phyloP scores from a whole-genome alignment of 2,888 invertebrate genomes.

The Geophilus truncorum region DNA sequence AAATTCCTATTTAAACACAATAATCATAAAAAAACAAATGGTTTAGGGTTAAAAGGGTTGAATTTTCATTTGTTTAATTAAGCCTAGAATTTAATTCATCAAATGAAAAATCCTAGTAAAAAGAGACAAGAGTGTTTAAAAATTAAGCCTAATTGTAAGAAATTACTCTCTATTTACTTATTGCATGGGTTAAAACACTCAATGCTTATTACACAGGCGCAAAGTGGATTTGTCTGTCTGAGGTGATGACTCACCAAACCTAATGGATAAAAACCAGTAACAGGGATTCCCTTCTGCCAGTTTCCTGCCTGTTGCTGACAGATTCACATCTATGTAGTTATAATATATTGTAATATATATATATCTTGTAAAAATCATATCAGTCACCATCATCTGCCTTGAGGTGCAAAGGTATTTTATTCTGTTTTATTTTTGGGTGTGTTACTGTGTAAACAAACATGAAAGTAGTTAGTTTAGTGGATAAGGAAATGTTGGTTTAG shows the following conservation, averaged over 20 bases:
- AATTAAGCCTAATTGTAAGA: neutral
- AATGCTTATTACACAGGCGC: slow-evolving; percentile 6
- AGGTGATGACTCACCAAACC: neutral
- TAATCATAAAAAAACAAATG: too few relatives aligned
- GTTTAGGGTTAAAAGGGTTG: too few relatives aligned
- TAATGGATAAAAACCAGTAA: neutral
- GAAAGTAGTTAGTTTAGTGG: too few relatives aligned
- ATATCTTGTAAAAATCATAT: neutral
- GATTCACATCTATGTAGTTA: neutral
- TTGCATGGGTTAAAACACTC: neutral
- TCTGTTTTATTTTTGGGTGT: too few relatives aligned
- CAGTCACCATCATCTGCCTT: neutral
- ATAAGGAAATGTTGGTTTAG: too few relatives aligned
- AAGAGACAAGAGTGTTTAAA: neutral
- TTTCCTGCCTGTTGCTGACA: neutral
- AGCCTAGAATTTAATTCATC: neutral
- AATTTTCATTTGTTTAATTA: neutral
- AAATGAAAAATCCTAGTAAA: neutral
- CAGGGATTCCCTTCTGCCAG: slow-evolving; percentile 17
- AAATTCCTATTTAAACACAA: neutral
- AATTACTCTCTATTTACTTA: neutral
- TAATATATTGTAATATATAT: neutral
- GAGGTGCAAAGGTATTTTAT: neutral
- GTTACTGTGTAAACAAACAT: too few relatives aligned
- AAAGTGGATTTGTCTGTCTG: slow-evolving; percentile 10